Conservation (phyloP, 2,797 vertebrate species). For the Xyrichtys novacula region DNA sequence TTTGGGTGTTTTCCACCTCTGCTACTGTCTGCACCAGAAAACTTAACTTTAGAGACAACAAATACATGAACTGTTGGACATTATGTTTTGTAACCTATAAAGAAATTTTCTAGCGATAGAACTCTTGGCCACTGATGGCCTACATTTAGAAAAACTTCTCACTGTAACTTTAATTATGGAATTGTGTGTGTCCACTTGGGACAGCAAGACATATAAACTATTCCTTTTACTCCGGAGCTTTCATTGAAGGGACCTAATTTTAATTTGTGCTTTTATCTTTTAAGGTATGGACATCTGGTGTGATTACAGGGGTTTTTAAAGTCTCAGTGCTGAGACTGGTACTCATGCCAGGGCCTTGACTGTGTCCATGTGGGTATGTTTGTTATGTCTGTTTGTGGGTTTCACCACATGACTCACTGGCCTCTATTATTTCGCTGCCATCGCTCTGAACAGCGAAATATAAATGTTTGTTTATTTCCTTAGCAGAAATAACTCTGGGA, state of each 20-base stretch:
- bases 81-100: too few species aligned
- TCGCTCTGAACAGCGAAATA: constrained; percentile 36
- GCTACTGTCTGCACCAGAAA: too few species aligned
- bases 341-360: constrained; percentile 40
- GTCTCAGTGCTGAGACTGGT: background rate
- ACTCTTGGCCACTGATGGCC: too few species aligned
- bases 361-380: constrained; percentile 45
- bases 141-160: too few species aligned
- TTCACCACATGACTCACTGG: constrained; percentile 61
- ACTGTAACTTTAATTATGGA: background rate
- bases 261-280: background rate
- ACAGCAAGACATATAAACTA: background rate
- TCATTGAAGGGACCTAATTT: background rate
- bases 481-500: constrained; percentile 50
- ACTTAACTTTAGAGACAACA: too few species aligned
- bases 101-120: too few species aligned
- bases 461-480: constrained; percentile 60
- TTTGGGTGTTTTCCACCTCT: too few species aligned
- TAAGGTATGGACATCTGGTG: constrained; percentile 25
- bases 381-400: constrained; percentile 71
- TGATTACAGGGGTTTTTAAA: constrained; percentile 25
- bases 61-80: too few species aligned
- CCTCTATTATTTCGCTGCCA: constrained; percentile 55
- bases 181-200: background rate
- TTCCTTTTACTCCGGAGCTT: background rate